Evolutionary conservation across 2,888 invertebrate species (phyloP), one percentile per base, ranked within the genome.

Genomic region (Meiosimyza decipiens): DNA sequence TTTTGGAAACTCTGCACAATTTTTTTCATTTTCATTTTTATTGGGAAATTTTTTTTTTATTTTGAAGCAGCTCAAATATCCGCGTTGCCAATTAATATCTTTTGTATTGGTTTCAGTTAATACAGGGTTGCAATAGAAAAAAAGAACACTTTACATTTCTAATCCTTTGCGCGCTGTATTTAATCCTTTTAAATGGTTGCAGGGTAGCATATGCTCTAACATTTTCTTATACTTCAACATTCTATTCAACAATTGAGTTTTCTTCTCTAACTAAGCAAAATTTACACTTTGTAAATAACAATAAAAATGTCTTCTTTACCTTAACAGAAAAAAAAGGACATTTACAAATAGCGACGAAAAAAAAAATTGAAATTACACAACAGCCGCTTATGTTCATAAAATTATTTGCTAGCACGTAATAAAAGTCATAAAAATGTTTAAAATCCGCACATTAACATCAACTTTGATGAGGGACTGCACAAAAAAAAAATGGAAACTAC

Each of bases 351-450:
- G 28, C 28, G 4, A 28, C 28, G 22, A 28, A 28, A 28, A 28
- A n/a, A 40, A 40, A 40, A 40, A 7, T 40, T 9, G 22, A 63
- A 62, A 22, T 28, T 54, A 49, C 60, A 64, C 28, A 59, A 22
- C 16, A 51, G 71, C 51, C 75, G 76, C 75, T 77, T 78, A 78
- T 77, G 76, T 74, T 77, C 76, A 78, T 77, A 78, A 76, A 78
- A 76, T 62, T 78, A 75, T 76, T 77, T 76, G 77, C 74, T 72
- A 77, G 79, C 76, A 79, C 79, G 81, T 80, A 74, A 81, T 80
- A 80, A 81, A 82, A 80, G 80, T 79, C 83, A 80, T 83, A 84
- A 84, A 83, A 83, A 79, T 79, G 78, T 82, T 81, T 80, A 80
- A 77, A 77, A 76, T 76, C 75, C 78, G 71, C 78, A 81, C 75